Evolutionary conservation across 2,888 invertebrate species (phyloP).

Genomic region (Drosophila peninsularis): DNA sequence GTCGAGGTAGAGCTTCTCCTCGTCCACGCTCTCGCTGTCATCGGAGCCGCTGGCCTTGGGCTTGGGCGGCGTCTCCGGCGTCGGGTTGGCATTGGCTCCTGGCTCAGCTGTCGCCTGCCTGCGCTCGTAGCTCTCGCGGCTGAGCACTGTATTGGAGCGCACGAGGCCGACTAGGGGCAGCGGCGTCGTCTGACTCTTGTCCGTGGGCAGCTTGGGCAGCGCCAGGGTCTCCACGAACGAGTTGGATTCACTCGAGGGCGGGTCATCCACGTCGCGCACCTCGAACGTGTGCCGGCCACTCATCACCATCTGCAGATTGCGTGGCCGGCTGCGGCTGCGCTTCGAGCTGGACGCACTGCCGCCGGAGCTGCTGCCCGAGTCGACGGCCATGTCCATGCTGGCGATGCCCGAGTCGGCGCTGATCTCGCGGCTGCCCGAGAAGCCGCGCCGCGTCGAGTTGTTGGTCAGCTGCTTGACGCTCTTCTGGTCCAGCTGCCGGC

Average conservation of each 20-base stretch:
- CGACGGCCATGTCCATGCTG: conserved; percentile 82
- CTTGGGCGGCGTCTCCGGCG: conserved; percentile 23
- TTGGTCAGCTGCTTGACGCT: conserved; percentile 90
- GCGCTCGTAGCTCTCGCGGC: conserved; percentile 79
- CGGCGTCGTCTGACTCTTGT: conserved; percentile 81
- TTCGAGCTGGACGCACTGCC: conserved; percentile 75
- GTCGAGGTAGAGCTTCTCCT: conserved; percentile 89
- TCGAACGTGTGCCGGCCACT: conserved; percentile 91
- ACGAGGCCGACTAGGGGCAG: conserved; percentile 83
- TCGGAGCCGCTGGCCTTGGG: conserved; percentile 67
- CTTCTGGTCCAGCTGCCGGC: conserved; percentile 87
- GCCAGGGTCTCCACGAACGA: conserved; percentile 83
- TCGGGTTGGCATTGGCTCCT: not conserved
- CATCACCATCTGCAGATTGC: conserved; percentile 91
- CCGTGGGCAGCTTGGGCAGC: conserved; percentile 83
- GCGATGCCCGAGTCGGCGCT: conserved; percentile 85
- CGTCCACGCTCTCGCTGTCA: conserved; percentile 86
- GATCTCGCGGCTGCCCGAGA: conserved; percentile 84
- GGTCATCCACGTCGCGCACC: conserved; percentile 87
- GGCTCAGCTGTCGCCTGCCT: conserved; percentile 37
- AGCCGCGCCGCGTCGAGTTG: conserved; percentile 87
- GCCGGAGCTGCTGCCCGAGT: conserved; percentile 68
- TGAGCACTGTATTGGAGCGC: conserved; percentile 83
- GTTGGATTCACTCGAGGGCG: conserved; percentile 83
- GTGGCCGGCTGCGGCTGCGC: conserved; percentile 86